Evolutionary conservation across 2,888 invertebrate species (phyloP).

Genomic region (Mallateleia sp.): DNA sequence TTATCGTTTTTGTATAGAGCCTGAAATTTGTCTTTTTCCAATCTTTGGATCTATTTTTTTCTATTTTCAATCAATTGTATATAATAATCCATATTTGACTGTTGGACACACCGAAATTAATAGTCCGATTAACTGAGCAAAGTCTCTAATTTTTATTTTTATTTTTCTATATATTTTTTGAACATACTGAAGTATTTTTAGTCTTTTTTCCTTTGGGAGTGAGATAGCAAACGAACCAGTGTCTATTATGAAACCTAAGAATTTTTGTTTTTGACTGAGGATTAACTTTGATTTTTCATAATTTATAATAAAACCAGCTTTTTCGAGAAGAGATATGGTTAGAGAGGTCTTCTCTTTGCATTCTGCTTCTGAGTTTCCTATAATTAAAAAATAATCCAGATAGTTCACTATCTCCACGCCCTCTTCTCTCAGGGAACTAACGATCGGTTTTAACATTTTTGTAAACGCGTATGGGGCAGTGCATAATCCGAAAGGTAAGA

Average conservation of each 20-base stretch:
- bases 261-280: neutral
- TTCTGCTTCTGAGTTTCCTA: neutral
- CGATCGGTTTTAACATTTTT: too few relatives aligned
- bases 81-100: neutral
- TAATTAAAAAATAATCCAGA: slow-evolving; percentile 10
- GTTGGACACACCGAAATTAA: slow-evolving; percentile 14
- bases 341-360: neutral
- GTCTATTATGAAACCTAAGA: neutral
- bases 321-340: neutral
- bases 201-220: neutral
- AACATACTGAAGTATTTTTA: neutral
- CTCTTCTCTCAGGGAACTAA: too few relatives aligned
- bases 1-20: too few relatives aligned
- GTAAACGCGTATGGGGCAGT: too few relatives aligned
- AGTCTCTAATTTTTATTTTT: slow-evolving; percentile 1
- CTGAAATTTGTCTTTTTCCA: too few relatives aligned
- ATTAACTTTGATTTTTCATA: neutral
- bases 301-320: neutral
- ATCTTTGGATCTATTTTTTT: too few relatives aligned
- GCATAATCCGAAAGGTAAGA: too few relatives aligned
- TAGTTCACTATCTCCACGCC: too few relatives aligned
- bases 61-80: too few relatives aligned
- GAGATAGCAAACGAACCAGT: neutral
- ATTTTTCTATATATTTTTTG: neutral
- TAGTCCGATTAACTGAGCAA: slow-evolving; percentile 2